Percentiles rank a stretch among this genome's conserved stretches.
These are phyloP conservation scores for Semotilus atromaculatus DNA, from an alignment of 2,797 vertebrate species.

Conservation along the genomic window DNA sequence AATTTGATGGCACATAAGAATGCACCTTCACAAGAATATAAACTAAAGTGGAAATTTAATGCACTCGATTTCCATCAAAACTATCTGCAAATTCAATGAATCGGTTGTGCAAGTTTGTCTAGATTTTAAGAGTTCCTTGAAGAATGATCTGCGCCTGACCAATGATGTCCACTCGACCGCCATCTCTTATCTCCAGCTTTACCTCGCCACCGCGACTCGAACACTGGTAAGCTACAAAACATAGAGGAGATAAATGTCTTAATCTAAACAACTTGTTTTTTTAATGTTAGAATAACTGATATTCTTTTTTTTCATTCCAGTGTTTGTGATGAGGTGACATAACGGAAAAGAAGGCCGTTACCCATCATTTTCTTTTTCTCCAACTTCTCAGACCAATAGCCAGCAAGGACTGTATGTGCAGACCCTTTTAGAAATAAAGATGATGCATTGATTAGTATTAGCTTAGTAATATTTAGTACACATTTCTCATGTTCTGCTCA, in stretches of 20 bases:
- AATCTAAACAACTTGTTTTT: neutral
- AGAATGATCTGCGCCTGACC: conserved; percentile 78
- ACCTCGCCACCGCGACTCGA: conserved; percentile 76
- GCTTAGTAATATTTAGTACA: neutral
- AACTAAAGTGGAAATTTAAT: neutral
- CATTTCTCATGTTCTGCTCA: conserved; percentile 54
- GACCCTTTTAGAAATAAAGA: conserved; percentile 78
- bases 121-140: conserved; percentile 70
- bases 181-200: conserved; percentile 77
- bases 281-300: neutral
- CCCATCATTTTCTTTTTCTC: conserved; percentile 61
- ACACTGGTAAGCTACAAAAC: neutral
- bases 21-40: neutral
- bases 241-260: neutral
- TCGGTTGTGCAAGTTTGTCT: neutral
- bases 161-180: conserved; percentile 82
- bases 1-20: neutral
- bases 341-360: neutral
- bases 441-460: neutral
- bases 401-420: conserved; percentile 85
- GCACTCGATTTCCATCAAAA: neutral
- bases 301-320: neutral
- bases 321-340: neutral
- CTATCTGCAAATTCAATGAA: neutral
- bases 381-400: conserved; percentile 89